Base-by-base conservation (phyloP, 2,888 invertebrate species). In the Archips crataeganus region DNA sequence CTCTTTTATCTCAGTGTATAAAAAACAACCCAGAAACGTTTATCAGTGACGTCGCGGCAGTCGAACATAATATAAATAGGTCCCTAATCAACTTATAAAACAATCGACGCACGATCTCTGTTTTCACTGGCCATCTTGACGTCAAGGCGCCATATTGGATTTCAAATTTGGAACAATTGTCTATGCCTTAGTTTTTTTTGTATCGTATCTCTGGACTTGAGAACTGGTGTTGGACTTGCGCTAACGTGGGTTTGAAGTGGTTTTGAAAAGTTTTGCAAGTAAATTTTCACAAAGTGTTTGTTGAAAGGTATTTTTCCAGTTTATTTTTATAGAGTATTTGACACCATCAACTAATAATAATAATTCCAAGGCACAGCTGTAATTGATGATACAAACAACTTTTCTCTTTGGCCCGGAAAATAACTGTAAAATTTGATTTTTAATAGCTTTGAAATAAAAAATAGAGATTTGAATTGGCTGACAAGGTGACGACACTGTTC, bases 91-190 rank as follows among this genome's bases (percentile, higher is more conserved):
- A 47, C 59, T 23, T 60, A 67, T 64, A 73, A 68, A 73, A 49
- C 63, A 68, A 23, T 49, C 59, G 42, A 51, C 68, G 57, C 68
- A 39, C 68, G 49, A n/a, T 32, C 9, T 42, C 59, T 60, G 73
- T 73, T 64, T 69, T 64, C 73, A 73, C 59, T 68, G 49, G 49
- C 59, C 73, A 47, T 68, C 68, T 73, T 73, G 68, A 73, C 73
- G 73, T 73, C 73, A 68, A 68, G 36, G 9, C n/a, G 63, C 63
- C 73, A 73, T 73, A 47, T 69, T 73, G 59, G 54, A 66, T 15
- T 64, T 63, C 62, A 62, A 36, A 62, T 39, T 39, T 57, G 34
- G 64, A 51, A 54, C 57, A 60, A 39, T 54, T 23, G n/a, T 34
- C 39, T 34, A 45, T 54, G 62, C 6, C 64, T 59, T 57, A 47